Conservation (phyloP, 2,797 vertebrate species). For the Trachops cirrhosus region DNA sequence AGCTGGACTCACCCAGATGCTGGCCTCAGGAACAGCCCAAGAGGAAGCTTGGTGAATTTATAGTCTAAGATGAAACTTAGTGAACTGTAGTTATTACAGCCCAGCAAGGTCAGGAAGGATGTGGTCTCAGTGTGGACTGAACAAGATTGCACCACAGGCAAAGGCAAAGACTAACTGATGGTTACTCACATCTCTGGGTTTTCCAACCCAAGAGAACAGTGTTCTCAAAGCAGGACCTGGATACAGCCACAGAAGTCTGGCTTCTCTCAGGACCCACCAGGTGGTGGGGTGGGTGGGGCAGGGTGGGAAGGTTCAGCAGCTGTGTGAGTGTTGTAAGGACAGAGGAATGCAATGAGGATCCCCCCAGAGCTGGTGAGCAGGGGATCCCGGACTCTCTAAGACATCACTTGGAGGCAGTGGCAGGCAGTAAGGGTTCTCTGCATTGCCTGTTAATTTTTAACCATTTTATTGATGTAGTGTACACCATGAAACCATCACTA, state of each 20-base stretch:
- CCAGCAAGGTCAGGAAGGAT: slow-evolving; percentile 61
- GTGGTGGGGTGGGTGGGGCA: no score
- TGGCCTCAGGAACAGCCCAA: background rate
- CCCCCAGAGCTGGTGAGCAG: background rate
- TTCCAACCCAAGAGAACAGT: background rate
- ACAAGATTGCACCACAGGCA: slow-evolving; percentile 53
- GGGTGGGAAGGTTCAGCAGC: background rate
- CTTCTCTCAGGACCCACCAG: background rate
- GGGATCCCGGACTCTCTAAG: background rate
- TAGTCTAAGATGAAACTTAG: background rate
- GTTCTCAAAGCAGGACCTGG: background rate
- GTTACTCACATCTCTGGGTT: slow-evolving; percentile 34
- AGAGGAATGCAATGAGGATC: background rate
- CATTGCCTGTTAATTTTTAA: background rate
- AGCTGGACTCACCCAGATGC: slow-evolving; percentile 45
- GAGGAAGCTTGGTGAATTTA: slow-evolving; percentile 22
- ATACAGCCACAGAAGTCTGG: background rate
- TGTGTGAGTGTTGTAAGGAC: background rate
- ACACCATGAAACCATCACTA: background rate
- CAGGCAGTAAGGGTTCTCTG: background rate
- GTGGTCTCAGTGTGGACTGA: slow-evolving; percentile 46
- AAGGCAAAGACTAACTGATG: background rate
- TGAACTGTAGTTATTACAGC: background rate
- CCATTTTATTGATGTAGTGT: background rate
- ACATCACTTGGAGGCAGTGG: background rate